Evolutionary conservation across 2,797 vertebrate genomes (phyloP).

Genomic region (Xenopus petersii): DNA sequence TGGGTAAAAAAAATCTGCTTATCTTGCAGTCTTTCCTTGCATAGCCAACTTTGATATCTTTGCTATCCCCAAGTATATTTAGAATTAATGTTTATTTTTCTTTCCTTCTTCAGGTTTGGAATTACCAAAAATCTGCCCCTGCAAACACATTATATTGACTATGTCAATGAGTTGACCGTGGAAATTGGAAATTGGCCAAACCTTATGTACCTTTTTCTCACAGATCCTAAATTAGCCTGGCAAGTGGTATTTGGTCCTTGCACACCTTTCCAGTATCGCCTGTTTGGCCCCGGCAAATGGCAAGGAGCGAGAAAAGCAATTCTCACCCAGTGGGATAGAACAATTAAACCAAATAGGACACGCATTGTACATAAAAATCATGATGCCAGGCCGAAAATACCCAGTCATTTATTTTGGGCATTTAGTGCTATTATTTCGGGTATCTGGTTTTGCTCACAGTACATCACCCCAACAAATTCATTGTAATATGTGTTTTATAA

Average conservation of each 20-base stretch:
- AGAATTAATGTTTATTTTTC: background rate
- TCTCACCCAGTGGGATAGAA: constrained; percentile 76
- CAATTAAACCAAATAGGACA: constrained; percentile 64
- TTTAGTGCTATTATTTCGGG: constrained; percentile 6
- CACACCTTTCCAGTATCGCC: constrained; percentile 81
- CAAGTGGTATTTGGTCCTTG: constrained; percentile 70
- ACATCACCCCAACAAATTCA: background rate
- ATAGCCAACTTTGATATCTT: too few relatives aligned
- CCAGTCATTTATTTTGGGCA: background rate
- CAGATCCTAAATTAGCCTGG: constrained; percentile 73
- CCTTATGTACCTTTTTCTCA: constrained; percentile 66
- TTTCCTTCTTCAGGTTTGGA: constrained; percentile 59
- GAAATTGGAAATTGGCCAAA: constrained; percentile 68
- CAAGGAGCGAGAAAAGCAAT: constrained; percentile 75
- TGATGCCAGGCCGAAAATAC: background rate
- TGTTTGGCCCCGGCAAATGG: constrained; percentile 78
- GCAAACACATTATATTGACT: constrained; percentile 68
- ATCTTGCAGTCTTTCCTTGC: too few relatives aligned
- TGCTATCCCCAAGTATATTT: background rate
- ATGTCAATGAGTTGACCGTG: constrained; percentile 76
- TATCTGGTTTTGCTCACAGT: constrained; percentile 3
- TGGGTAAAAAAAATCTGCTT: too few relatives aligned
- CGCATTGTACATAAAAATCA: constrained; percentile 46
- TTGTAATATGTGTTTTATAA: too few relatives aligned
- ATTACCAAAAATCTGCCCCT: constrained; percentile 61